Percentiles rank a stretch among this genome's conserved stretches.
phyloP scores from a whole-genome alignment of 1,140 invertebrate genomes.

The Geopemphigus sp. region DNA sequence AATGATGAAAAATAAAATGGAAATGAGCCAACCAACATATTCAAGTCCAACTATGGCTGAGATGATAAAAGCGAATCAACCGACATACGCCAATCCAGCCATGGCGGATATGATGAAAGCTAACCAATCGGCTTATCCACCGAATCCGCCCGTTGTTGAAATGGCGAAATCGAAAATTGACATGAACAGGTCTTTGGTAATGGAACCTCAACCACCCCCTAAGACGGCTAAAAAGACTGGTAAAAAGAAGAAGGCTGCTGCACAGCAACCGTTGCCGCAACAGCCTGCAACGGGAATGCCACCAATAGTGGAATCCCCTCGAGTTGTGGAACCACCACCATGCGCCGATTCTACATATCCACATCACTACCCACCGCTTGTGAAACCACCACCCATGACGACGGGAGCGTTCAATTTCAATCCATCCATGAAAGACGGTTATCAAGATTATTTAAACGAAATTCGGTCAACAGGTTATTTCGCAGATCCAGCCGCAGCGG shows the following conservation, averaged over 20 bases:
- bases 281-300: neutral
- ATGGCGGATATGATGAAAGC: slow-evolving; percentile 25
- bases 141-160: slow-evolving; percentile 35
- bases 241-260: slow-evolving; percentile 53
- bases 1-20: slow-evolving; percentile 42
- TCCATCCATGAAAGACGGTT: slow-evolving; percentile 58
- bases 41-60: slow-evolving; percentile 28
- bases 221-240: slow-evolving; percentile 51
- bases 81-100: slow-evolving; percentile 10
- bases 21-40: slow-evolving; percentile 36
- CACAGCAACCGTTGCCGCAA: slow-evolving; percentile 49
- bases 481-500: slow-evolving; percentile 54
- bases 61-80: slow-evolving; percentile 31
- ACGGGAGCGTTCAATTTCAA: slow-evolving; percentile 69
- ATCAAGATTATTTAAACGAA: slow-evolving; percentile 64
- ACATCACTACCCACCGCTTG: slow-evolving; percentile 57
- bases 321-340: slow-evolving; percentile 59
- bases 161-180: slow-evolving; percentile 41
- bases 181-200: slow-evolving; percentile 12
- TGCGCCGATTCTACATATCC: slow-evolving; percentile 61
- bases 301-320: slow-evolving; percentile 57
- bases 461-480: slow-evolving; percentile 53
- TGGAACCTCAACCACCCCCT: slow-evolving; percentile 21
- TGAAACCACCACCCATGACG: slow-evolving; percentile 66
- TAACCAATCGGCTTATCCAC: slow-evolving; percentile 29